phyloP scores from a whole-genome alignment of 2,888 invertebrate species.

The Aporophyla nigra region DNA sequence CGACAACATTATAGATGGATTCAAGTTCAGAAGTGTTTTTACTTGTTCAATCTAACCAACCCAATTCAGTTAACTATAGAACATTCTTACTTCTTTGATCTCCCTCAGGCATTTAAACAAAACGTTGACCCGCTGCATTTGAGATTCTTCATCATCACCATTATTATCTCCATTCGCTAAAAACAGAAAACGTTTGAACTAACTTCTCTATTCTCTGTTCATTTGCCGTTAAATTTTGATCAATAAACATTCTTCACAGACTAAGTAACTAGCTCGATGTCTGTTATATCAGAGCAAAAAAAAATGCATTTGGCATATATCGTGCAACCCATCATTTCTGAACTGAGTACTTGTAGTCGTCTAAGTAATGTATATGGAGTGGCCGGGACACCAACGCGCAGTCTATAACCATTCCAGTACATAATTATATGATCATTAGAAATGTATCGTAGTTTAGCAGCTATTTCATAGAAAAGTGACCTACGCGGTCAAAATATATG shows the following conservation, averaged over 20 bases:
- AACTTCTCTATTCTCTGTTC: neutral
- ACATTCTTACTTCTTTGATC: slow-evolving; percentile 44
- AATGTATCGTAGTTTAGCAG: no score
- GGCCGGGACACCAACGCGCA: no score
- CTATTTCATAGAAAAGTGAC: no score
- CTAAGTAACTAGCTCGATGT: no score
- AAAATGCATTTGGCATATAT: neutral
- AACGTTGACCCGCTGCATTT: slow-evolving; percentile 39
- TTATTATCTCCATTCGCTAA: slow-evolving; percentile 44
- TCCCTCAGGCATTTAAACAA: slow-evolving; percentile 45
- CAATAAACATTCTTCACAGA: neutral
- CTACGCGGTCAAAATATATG: no score
- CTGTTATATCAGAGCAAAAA: no score
- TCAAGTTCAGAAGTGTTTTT: neutral
- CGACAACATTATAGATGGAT: no score
- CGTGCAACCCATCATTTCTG: neutral
- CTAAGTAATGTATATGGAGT: neutral
- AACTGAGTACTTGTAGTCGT: neutral
- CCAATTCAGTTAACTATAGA: neutral
- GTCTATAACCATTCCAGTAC: no score
- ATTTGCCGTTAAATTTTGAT: neutral
- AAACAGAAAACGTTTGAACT: neutral
- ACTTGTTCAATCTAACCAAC: neutral
- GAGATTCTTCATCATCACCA: slow-evolving; percentile 39
- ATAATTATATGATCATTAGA: no score